Evolutionary conservation across 2,888 invertebrate genomes (phyloP), one percentile per base, ranked within the genome.

Genomic region (Drosophila ochracea): DNA sequence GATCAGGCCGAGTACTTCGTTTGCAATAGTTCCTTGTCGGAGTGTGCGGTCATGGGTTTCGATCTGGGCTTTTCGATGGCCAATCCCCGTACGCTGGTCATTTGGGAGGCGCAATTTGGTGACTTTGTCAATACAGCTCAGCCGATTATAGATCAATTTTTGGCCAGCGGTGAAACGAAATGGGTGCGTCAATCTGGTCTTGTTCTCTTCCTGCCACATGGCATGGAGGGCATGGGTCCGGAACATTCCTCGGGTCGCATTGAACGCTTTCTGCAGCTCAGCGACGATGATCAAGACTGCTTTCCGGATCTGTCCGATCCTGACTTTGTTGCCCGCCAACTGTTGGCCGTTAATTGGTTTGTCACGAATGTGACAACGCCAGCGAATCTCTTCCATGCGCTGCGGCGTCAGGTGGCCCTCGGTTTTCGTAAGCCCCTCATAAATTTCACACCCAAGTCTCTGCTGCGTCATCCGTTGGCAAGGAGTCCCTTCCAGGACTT

Each of bases 121-220:
- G 99, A 99, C 94, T 99, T 99, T 94, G 97, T 97, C 94, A 99
- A 99, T 94, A 99, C 98, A 30, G 99, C 99, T n/a, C 99, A 99
- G 94, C 97, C 98, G 94, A 98, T 99, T 93, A 98, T 98, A 91
- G 98, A 99, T 94, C 97, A 97, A 93, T 97, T 97, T 93, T 95
- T 97, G 84, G 95, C 96, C 78, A 96, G 97, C 89, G 99, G 99
- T 1, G 98, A 99, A 94, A 96, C 98, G 73, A 99, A 99, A 94
- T 99, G 99, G 99, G 97, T 98, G 77, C 96, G 99, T 55, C 99
- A 99, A 94, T 97, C 97, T 73, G 99, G 99, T 53, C 94, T 99
- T 67, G 98, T 98, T 43, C 95, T 99, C 94, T 94, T 98, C 57
- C 95, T 99, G 86, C 99, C 99, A 10, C 99, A 99, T 92, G 99